Conservation (phyloP, 2,888 invertebrate genomes). For the Acholoe squamosa region DNA sequence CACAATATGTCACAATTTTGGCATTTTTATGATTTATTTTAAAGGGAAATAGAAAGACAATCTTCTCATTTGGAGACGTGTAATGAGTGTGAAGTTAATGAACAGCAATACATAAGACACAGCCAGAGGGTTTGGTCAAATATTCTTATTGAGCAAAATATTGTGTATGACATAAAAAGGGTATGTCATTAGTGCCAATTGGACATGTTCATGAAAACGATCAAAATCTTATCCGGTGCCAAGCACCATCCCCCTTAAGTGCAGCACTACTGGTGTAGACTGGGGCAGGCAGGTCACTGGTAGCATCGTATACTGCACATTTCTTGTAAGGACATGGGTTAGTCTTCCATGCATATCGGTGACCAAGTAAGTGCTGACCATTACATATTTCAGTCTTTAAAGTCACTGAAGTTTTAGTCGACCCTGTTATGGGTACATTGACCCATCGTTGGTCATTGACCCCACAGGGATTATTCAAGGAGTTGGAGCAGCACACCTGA, state of each 20-base stretch:
- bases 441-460: neutral
- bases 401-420: neutral
- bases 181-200: too few relatives aligned
- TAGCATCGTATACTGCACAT: constrained; percentile 66
- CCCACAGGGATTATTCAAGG: neutral
- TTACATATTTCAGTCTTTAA: neutral
- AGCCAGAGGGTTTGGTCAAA: too few relatives aligned
- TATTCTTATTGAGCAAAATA: too few relatives aligned
- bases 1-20: too few relatives aligned
- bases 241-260: neutral
- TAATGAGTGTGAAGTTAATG: too few relatives aligned
- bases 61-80: too few relatives aligned
- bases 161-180: too few relatives aligned
- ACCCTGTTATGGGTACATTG: neutral
- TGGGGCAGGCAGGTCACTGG: constrained; percentile 67
- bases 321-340: constrained; percentile 63
- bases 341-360: constrained; percentile 66
- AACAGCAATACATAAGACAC: too few relatives aligned
- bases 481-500: neutral
- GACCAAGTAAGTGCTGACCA: neutral
- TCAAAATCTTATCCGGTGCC: neutral
- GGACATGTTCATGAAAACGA: neutral
- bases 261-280: neutral
- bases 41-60: too few relatives aligned
- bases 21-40: too few relatives aligned